Base-by-base conservation (phyloP, 1,140 invertebrate species). In the Heliconius melpomene region DNA sequence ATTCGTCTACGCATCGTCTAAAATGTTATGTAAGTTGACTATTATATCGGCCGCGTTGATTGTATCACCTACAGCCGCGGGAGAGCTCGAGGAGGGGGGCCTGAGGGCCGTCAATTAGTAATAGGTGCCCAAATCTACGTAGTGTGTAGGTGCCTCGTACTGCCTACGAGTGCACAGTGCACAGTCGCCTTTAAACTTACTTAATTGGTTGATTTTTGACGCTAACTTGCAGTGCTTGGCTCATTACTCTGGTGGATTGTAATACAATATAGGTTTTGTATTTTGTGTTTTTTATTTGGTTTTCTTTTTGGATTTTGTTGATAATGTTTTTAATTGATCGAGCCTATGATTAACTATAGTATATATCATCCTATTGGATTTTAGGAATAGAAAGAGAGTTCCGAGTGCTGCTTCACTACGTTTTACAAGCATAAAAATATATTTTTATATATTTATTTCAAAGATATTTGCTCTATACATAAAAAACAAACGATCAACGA, bases 81-180 rank as follows among this genome's bases (percentile, higher is more conserved):
- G 75, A 60, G 75, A 73, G 57, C 57, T 73, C 72, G 75, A 57
- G 66, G 75, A 72, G 75, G 71, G 75, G 75, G 75, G 71, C 74
- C 72, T 74, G 79, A 81, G 79, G 72, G 57, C 57, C 76, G 77
- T 78, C 75, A 81, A 81, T 81, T 81, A 81, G 76, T 77, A 77
- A 73, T 81, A 78, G 79, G 57, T 81, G 76, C 79, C 79, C 78
- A 81, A 78, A 78, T 75, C 70, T 77, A 54, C 72, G 76, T 75
- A 46, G 0, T 36, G 1, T 36, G 40, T 46, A 46, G 13, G 13
- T 46, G 3, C 40, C 40, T 46, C 26, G 26, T 29, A 29, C 26
- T 29, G 26, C 26, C 26, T 29, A 29, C 26, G 26, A 29, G 1
- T 29, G 26, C 26, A 29, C 26, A 29, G 72, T 77, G 79, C 75